Evolutionary conservation across 2,797 vertebrate genomes (phyloP).

Genomic region (Streptopelia turtur): DNA sequence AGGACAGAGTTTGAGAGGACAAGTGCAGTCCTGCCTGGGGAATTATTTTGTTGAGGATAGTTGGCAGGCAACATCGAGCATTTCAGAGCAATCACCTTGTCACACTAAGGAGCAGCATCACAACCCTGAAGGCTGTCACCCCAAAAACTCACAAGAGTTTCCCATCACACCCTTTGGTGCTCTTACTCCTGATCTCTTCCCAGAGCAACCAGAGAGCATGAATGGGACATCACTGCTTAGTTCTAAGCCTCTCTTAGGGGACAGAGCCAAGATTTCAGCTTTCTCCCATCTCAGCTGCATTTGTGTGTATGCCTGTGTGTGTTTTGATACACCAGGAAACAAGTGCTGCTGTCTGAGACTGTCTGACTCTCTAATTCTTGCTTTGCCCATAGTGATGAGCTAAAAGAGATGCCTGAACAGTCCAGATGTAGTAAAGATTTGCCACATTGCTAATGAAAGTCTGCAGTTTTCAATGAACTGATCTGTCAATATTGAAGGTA

Average conservation of each 20-base stretch:
- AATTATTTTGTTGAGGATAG: not conserved
- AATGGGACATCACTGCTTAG: not conserved
- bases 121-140: not conserved
- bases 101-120: not conserved
- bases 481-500: not conserved
- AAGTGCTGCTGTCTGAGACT: not conserved
- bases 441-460: not conserved
- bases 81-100: not conserved
- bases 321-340: not conserved
- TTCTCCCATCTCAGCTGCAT: not conserved
- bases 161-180: fast-evolving
- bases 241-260: not conserved
- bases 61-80: not conserved
- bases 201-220: not conserved
- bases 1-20: not conserved
- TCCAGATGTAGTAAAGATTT: not conserved
- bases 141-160: not conserved
- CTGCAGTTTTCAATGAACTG: not conserved
- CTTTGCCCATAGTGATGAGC: not conserved
- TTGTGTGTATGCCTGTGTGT: not conserved
- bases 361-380: not conserved
- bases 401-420: not conserved
- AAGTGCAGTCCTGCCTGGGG: not conserved
- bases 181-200: not conserved
- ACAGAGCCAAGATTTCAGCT: not conserved